Conservation (phyloP, 1,140 invertebrate species). For the Goniozus legneri region DNA sequence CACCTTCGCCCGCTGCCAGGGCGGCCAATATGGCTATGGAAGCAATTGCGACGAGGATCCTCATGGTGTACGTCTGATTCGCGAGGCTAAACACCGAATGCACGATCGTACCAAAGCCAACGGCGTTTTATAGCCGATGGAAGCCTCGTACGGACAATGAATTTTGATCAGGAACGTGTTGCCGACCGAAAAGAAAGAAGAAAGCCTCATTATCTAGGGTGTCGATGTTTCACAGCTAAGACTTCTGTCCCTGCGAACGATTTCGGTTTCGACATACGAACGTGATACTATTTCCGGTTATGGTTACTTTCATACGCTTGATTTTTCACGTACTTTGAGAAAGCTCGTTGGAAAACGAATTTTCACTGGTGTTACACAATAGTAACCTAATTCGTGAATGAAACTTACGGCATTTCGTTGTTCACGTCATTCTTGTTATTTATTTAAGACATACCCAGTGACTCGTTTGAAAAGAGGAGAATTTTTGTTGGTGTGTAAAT, state of each 20-base stretch:
- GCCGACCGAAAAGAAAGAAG: constrained; percentile 38
- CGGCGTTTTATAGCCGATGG: constrained; percentile 48
- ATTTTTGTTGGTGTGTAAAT: no score
- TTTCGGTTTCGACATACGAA: constrained; percentile 24
- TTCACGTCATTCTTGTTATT: no score
- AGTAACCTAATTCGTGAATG: no score
- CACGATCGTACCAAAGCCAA: constrained; percentile 31
- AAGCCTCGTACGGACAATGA: constrained; percentile 33
- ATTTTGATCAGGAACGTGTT: constrained; percentile 48
- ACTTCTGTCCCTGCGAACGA: constrained; percentile 7
- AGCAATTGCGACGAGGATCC: constrained; percentile 27
- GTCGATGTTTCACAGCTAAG: constrained; percentile 26
- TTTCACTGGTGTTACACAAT: no score
- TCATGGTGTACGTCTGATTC: constrained; percentile 41
- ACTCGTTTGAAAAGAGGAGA: no score
- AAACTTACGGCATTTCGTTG: no score
- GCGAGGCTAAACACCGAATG: constrained; percentile 49
- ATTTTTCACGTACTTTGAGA: no score
- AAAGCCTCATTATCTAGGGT: constrained; percentile 49
- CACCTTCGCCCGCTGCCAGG: constrained; percentile 24
- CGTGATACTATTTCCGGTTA: constrained; percentile 15
- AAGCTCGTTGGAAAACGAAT: no score
- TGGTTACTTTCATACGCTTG: no score
- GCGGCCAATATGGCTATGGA: constrained; percentile 28
- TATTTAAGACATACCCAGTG: no score